phyloP scores from a whole-genome alignment of 2,113 vertebrate genomes.

The Phalacrocorax pelagicus region DNA sequence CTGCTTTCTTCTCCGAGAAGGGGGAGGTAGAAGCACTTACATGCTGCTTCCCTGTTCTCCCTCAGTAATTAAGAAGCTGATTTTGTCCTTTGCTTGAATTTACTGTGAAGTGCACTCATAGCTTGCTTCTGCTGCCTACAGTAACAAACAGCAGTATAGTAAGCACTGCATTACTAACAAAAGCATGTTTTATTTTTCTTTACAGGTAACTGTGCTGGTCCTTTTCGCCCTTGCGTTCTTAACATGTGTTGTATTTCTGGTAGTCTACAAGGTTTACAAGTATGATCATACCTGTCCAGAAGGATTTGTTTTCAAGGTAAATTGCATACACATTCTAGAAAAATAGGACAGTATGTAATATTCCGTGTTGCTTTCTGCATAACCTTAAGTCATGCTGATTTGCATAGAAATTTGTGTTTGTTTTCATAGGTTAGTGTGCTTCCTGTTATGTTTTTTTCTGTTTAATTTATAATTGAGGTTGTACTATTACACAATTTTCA shows the following conservation, averaged over 20 bases:
- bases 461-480: not conserved
- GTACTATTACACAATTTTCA: not conserved
- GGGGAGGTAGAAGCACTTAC: not conserved
- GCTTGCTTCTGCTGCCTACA: not conserved
- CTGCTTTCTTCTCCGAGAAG: not conserved
- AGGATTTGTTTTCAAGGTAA: conserved; percentile 91
- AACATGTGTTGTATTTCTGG: conserved; percentile 93
- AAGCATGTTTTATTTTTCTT: not conserved
- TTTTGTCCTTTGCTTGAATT: not conserved
- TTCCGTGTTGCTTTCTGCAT: not conserved
- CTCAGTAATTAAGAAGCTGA: not conserved
- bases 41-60: not conserved
- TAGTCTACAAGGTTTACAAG: conserved; percentile 98
- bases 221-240: conserved; percentile 93
- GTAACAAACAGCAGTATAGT: not conserved
- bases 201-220: conserved; percentile 90
- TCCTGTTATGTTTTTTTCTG: not conserved
- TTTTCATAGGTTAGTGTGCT: not conserved
- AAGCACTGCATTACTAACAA: not conserved
- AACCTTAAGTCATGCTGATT: not conserved
- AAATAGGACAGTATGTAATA: not conserved
- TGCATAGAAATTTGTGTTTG: not conserved
- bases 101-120: not conserved
- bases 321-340: not conserved
- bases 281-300: conserved; percentile 94